phyloP scores from a whole-genome alignment of 2,888 invertebrate species.

The Gymnosoma rotundatum region DNA sequence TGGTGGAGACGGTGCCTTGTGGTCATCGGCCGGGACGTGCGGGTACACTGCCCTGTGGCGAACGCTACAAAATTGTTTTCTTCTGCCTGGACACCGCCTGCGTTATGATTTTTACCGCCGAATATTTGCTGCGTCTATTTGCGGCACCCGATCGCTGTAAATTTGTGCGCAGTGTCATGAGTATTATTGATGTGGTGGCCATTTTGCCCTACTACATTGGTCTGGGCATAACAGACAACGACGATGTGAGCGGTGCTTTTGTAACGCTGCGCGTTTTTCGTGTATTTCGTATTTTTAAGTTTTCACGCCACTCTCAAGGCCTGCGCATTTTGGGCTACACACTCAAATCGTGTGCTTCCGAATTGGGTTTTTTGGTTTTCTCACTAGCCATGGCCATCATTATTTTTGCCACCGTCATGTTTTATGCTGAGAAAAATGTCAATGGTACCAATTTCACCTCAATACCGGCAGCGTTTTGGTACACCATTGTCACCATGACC shows the following conservation, averaged over 20 bases:
- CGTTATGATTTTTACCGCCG: constrained; percentile 99
- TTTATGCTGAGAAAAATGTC: constrained; percentile 99
- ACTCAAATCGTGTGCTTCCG: constrained; percentile 98
- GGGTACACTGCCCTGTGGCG: constrained; percentile 96
- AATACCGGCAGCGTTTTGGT: constrained; percentile 99
- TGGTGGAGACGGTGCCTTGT: constrained; percentile 91
- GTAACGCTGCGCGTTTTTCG: constrained; percentile 99
- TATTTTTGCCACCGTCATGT: constrained; percentile 99
- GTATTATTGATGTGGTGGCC: constrained; percentile 99
- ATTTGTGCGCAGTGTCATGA: constrained; percentile 99
- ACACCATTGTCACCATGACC: constrained; percentile 99
- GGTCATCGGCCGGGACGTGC: constrained; percentile 89
- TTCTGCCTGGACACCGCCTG: constrained; percentile 99
- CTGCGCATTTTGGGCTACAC: constrained; percentile 99
- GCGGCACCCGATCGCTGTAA: constrained; percentile 99
- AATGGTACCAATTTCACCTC: constrained; percentile 98
- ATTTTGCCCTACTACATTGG: constrained; percentile 99
- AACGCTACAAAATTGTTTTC: constrained; percentile 98
- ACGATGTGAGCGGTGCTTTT: constrained; percentile 99
- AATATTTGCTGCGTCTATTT: constrained; percentile 96
- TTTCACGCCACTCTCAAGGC: constrained; percentile 99
- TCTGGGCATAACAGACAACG: constrained; percentile 97
- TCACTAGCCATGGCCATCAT: constrained; percentile 99
- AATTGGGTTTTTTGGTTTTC: constrained; percentile 99
- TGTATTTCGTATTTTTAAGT: constrained; percentile 99